phyloP scores from a whole-genome alignment of 2,888 invertebrate genomes.

The Megaustenia siamemsis region DNA sequence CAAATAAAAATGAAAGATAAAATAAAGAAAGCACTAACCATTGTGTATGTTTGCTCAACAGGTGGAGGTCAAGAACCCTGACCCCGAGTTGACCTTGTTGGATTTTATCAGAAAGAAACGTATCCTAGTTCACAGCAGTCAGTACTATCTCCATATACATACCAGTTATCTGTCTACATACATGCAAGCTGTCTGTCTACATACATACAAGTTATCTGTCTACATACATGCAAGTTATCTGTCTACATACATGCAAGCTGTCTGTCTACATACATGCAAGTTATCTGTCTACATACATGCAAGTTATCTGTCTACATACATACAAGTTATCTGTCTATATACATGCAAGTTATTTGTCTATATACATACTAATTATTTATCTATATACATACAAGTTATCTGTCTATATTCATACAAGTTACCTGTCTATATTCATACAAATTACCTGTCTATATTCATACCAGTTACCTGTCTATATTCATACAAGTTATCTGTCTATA shows the following conservation, averaged over 20 bases:
- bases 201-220: background rate
- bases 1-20: too few species aligned
- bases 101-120: constrained; percentile 42
- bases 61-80: constrained; percentile 38
- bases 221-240: background rate
- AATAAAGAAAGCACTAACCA: too few species aligned
- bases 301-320: background rate
- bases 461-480: too few species aligned
- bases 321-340: too few species aligned
- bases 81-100: constrained; percentile 48
- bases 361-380: too few species aligned
- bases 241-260: background rate
- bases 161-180: background rate
- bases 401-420: too few species aligned
- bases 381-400: background rate
- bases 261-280: background rate
- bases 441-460: too few species aligned
- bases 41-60: too few species aligned
- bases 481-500: too few species aligned
- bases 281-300: background rate
- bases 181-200: too few species aligned
- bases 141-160: background rate
- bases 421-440: too few species aligned
- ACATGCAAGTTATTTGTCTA: too few species aligned
- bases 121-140: constrained; percentile 29